Base-by-base conservation (phyloP, 64 coral and sea anemone genomes). In the Montipora cactus region DNA sequence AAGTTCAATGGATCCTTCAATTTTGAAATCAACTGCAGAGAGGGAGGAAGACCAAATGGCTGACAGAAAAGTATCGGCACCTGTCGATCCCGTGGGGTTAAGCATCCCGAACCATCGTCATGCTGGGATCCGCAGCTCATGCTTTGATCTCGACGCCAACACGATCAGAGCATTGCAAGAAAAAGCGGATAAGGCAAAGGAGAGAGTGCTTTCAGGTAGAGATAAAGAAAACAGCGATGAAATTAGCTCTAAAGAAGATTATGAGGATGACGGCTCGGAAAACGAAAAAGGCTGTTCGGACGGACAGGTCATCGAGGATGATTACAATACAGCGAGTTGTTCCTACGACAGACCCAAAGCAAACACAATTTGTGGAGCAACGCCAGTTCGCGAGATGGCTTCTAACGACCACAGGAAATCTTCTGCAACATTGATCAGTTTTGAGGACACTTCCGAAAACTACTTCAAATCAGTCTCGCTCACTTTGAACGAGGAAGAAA, bases 1-100 rank as follows among this genome's bases (percentile, higher is more conserved):
- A 84, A 59, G 92, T 44, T 97, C 96, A 19, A 95, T 97, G 92
- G 96, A 97, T 78, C 84, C 95, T 55, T 73, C 86, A 20, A 76
- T 78, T 52, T 47, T 83, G 64, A 62, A 48, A 23, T 23, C 23
- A 23, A 23, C 23, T 23, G 23, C 23, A 23, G 23, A 23, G 23
- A 23, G 23, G 0, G 23, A 23, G 23, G 23, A 23, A 23, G 23
- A 23, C 23, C 23, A 72, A 19, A 14, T 4, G 18, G 90, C 28
- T 10, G 80, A 92, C 69, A 83, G 90, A 78, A 92, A 92, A 18
- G 74, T 25, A 8, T 92, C 90, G 5, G 80, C 74, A 11, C 90
- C 90, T 67, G 49, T 86, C 46, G 82, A 86, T 86, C 82, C 82
- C 37, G 45, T 19, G 47, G 46, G 4, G 19, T n/a, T 86, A 3